These are phyloP conservation scores for Cyprinus carpio DNA, from an alignment of 2,113 vertebrate species.

Conservation along the genomic window DNA sequence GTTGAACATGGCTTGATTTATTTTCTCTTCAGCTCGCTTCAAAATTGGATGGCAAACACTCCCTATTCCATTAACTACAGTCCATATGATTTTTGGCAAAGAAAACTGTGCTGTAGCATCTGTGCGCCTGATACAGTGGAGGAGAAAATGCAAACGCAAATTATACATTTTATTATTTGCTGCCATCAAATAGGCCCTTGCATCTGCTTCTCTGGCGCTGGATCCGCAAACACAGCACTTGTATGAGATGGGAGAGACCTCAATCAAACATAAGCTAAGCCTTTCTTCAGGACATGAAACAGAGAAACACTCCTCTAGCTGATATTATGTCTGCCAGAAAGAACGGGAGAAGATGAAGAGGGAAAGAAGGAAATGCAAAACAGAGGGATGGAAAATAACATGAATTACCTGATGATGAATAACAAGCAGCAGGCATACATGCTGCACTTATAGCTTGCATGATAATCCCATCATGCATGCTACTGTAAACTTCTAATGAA, in stretches of 20 bases:
- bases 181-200: slow-evolving; percentile 71
- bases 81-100: slow-evolving; percentile 85
- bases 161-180: slow-evolving; percentile 80
- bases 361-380: slow-evolving; percentile 45
- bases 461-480: slow-evolving; percentile 41
- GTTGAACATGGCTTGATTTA: slow-evolving; percentile 74
- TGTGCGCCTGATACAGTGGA: slow-evolving; percentile 66
- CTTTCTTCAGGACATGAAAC: slow-evolving; percentile 68
- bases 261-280: slow-evolving; percentile 70
- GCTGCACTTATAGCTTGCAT: slow-evolving; percentile 46
- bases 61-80: slow-evolving; percentile 81
- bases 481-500: slow-evolving; percentile 42
- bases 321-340: slow-evolving; percentile 61
- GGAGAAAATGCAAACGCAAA: slow-evolving; percentile 76
- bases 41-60: slow-evolving; percentile 78
- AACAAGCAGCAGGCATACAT: slow-evolving; percentile 52
- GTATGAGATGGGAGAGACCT: slow-evolving; percentile 70
- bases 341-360: slow-evolving; percentile 35
- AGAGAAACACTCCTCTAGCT: slow-evolving; percentile 54
- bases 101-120: slow-evolving; percentile 76
- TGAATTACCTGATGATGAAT: slow-evolving; percentile 59
- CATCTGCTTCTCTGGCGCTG: slow-evolving; percentile 66
- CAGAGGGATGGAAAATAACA: slow-evolving; percentile 42
- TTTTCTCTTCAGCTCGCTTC: slow-evolving; percentile 65
- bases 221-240: slow-evolving; percentile 67